These are phyloP conservation scores for Nothocercus julius DNA, from an alignment of 2,113 vertebrate genomes.

Conservation along the genomic window DNA sequence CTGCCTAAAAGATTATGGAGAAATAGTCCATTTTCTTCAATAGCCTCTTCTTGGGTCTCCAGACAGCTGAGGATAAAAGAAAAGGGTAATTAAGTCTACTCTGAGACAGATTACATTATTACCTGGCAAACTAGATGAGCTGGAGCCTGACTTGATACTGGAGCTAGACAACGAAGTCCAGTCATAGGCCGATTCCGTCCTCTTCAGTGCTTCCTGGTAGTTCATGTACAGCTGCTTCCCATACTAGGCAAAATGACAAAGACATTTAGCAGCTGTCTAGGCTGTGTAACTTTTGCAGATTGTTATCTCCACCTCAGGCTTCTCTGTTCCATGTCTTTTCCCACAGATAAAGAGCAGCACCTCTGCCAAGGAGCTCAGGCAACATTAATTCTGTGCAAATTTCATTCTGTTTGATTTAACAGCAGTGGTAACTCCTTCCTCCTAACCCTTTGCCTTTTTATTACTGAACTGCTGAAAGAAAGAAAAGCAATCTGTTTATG, in stretches of 20 bases:
- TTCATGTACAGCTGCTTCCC: constrained; percentile 93
- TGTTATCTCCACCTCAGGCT: background rate
- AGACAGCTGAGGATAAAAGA: background rate
- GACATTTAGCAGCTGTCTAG: background rate
- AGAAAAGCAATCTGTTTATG: background rate
- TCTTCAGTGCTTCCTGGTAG: constrained; percentile 96
- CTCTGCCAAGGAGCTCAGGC: background rate
- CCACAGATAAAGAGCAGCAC: background rate
- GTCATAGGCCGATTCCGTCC: constrained; percentile 93
- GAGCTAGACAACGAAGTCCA: constrained; percentile 97
- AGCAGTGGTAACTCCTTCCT: background rate
- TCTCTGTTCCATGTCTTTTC: background rate
- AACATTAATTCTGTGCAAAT: background rate
- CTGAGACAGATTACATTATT: background rate
- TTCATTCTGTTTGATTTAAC: background rate
- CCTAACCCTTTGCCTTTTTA: background rate
- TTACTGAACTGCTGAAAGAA: background rate
- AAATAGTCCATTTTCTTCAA: background rate
- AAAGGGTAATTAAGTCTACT: background rate
- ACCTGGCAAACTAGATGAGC: constrained; percentile 95
- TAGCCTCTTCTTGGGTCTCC: background rate
- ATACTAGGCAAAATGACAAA: constrained; percentile 81
- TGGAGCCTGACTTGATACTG: constrained; percentile 95
- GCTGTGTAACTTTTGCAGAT: background rate
- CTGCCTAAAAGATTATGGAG: background rate